Base-by-base conservation (phyloP, 1,140 invertebrate species). In the Aphidius ervi region DNA sequence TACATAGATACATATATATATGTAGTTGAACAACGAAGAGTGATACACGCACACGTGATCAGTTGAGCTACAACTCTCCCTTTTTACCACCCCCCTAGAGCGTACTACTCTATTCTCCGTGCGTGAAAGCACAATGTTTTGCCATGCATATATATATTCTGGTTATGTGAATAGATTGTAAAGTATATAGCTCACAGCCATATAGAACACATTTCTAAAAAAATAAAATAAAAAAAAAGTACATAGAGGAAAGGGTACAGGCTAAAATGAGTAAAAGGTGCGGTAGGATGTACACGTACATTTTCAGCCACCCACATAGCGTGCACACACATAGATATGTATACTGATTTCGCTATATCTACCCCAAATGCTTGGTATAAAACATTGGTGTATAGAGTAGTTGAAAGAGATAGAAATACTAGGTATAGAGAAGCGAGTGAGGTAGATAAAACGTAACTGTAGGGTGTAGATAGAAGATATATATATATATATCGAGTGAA, bases 191-290 rank as follows among this genome's bases (percentile, higher is more conserved):
- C 23, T 31, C 23, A 31, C 23, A 31, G 23, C 2, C 23, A 31
- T 31, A 31, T 31, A 31, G 23, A 31, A 4, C 23, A 31, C 23
- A 31, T 31, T 31, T 31, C 23, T 58, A 60, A 43, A 63, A 53
- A 59, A 66, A 56, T 53, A 39, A 68, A 52, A 59, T 7, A 52
- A 46, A 23, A 48, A 58, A 40, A 41, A 39, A 31, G 41, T 10
- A 48, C 6, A 40, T 23, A 23, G 47, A 16, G 46, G 45, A n/a
- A 49, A 40, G 45, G 46, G 45, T 41, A 47, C 56, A 59, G 31
- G 56, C 45, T 10, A 48, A 54, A 53, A 61, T 61, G 61, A 58
- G 61, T 60, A 60, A 63, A 60, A 62, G 59, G 61, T 62, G 61
- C 56, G 48, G 59, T 52, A 58, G 54, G 53, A 61, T 54, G 56